Evolutionary conservation across 2,113 vertebrate species (phyloP).

Genomic region (Terrapene triunguis): DNA sequence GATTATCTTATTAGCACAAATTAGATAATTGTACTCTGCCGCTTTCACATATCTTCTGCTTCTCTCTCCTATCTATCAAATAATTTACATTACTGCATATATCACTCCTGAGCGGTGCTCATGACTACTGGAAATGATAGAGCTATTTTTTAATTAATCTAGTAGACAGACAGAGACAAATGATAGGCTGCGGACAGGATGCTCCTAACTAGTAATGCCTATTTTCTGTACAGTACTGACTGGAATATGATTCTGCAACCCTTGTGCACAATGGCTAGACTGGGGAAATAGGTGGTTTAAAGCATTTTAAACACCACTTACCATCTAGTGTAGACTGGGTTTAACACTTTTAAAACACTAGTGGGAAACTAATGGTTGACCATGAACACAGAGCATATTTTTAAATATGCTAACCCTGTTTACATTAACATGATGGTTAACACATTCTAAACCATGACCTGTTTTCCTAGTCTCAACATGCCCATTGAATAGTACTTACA

Average conservation of each 20-base stretch:
- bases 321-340: neutral
- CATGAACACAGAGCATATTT: neutral
- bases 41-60: neutral
- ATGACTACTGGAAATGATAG: neutral
- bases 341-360: neutral
- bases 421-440: neutral
- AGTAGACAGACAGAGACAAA: no score
- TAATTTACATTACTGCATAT: neutral
- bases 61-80: neutral
- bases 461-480: no score
- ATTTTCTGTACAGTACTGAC: no score
- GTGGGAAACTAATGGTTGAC: neutral
- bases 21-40: neutral
- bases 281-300: no score
- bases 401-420: neutral
- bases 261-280: no score
- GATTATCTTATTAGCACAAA: neutral
- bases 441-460: no score
- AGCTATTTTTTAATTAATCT: no score
- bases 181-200: no score
- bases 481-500: no score
- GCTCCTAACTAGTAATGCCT: neutral
- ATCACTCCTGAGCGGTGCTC: neutral
- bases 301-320: no score
- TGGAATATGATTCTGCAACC: no score